Conservation (phyloP, 2,797 vertebrate species). For the Notolabrus celidotus region DNA sequence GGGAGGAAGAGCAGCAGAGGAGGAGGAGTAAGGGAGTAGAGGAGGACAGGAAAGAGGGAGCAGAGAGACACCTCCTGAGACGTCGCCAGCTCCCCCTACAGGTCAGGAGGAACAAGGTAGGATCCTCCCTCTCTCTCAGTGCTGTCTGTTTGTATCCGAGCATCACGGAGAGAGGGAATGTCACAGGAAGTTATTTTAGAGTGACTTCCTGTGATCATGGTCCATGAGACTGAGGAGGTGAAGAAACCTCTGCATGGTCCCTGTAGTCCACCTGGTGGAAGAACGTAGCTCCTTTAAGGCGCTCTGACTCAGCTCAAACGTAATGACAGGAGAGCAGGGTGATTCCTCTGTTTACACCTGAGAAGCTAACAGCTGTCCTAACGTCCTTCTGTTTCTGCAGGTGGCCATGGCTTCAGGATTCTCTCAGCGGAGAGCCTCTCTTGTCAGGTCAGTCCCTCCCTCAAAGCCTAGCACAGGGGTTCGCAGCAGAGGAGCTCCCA, state of each 20-base stretch:
- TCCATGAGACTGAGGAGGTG: no score
- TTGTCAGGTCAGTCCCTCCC: conserved; percentile 31
- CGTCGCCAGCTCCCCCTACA: conserved; percentile 60
- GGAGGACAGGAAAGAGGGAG: conserved; percentile 16
- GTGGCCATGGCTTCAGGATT: conserved; percentile 51
- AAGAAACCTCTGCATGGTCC: no score
- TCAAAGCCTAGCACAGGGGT: conserved; percentile 38
- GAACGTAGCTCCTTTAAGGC: no score
- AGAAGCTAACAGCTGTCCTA: not conserved
- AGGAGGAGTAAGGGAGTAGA: conserved; percentile 20
- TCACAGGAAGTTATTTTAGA: no score
- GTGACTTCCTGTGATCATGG: no score
- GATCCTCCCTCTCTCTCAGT: conserved; percentile 6
- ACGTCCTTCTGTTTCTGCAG: conserved; percentile 48
- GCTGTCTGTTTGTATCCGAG: not conserved
- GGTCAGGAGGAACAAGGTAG: conserved; percentile 58
- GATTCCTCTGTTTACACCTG: no score
- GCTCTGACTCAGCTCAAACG: no score
- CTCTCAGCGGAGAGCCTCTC: conserved; percentile 46
- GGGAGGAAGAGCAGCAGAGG: conserved; percentile 34
- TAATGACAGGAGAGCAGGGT: no score
- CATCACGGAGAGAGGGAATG: no score
- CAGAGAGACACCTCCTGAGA: conserved; percentile 51
- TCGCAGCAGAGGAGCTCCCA: conserved; percentile 32
- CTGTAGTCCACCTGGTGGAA: no score